Percentiles rank a stretch among this genome's conserved stretches.
Evolutionary conservation across 2,888 invertebrate species (phyloP).

Genomic region (Tenthredo amoena): DNA sequence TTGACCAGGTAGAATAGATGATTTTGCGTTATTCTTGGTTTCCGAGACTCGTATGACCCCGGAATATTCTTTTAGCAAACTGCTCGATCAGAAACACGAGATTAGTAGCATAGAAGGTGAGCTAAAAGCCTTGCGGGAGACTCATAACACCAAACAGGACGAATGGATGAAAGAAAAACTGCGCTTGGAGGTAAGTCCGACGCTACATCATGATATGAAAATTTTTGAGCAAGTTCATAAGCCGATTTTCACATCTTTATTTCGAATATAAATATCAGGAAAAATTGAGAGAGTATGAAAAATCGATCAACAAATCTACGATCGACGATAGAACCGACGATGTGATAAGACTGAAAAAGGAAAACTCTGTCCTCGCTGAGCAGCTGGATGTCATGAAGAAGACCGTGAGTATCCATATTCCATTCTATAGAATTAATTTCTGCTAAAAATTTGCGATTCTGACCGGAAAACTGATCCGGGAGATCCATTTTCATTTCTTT

Average conservation of each 20-base stretch:
- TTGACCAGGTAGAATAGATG: constrained; percentile 82
- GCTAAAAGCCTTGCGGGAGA: constrained; percentile 83
- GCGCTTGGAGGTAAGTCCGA: constrained; percentile 82
- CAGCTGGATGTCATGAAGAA: constrained; percentile 86
- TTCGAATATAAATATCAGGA: constrained; percentile 61
- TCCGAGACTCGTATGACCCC: neutral
- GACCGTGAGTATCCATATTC: constrained; percentile 77
- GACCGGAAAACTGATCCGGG: neutral
- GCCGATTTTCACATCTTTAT: neutral
- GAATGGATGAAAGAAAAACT: constrained; percentile 88
- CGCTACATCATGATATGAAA: neutral
- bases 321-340: constrained; percentile 89
- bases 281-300: constrained; percentile 68
- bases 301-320: constrained; percentile 79
- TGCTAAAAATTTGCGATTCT: neutral
- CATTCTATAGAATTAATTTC: neutral
- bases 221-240: neutral
- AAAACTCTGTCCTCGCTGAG: constrained; percentile 85
- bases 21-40: constrained; percentile 21
- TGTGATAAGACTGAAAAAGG: constrained; percentile 84
- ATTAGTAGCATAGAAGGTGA: constrained; percentile 82
- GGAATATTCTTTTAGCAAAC: constrained; percentile 79
- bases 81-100: constrained; percentile 83
- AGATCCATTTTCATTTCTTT: too few relatives aligned
- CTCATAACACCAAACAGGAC: constrained; percentile 83